These are phyloP conservation scores for Takifugu rubripes DNA, from an alignment of 2,797 vertebrate genomes.

Conservation along the genomic window DNA sequence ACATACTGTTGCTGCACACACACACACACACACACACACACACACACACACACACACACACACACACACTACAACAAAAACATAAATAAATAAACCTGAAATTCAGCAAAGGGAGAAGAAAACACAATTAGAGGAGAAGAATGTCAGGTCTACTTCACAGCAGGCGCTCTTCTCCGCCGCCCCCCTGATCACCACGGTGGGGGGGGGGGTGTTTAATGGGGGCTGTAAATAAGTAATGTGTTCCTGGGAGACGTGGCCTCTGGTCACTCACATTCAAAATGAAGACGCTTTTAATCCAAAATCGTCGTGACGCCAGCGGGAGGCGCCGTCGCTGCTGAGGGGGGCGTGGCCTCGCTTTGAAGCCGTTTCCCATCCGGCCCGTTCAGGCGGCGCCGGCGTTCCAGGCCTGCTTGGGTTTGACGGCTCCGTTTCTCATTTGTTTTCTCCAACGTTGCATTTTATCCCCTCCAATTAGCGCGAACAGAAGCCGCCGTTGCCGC, in stretches of 20 bases:
- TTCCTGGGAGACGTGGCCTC: slow-evolving; percentile 46
- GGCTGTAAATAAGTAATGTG: slow-evolving; percentile 52
- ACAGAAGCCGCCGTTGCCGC: too few relatives aligned
- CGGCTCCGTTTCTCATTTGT: too few relatives aligned
- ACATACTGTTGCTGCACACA: slow-evolving; percentile 47
- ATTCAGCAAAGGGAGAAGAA: slow-evolving; percentile 53
- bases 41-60: slow-evolving; percentile 31
- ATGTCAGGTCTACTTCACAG: slow-evolving; percentile 64
- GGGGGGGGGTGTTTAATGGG: slow-evolving; percentile 61
- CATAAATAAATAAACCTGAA: slow-evolving; percentile 7
- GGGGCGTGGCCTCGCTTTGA: background rate
- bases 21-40: slow-evolving; percentile 29
- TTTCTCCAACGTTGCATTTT: slow-evolving; percentile 3
- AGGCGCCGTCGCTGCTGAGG: background rate
- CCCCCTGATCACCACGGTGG: slow-evolving; percentile 44
- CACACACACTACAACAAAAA: slow-evolving; percentile 27
- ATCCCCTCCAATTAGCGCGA: slow-evolving; percentile 40
- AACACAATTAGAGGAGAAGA: slow-evolving; percentile 72
- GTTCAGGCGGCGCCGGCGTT: too few relatives aligned
- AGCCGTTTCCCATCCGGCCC: background rate
- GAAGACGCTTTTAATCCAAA: slow-evolving; percentile 52
- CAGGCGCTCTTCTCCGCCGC: slow-evolving; percentile 56
- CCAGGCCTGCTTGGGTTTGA: too few relatives aligned
- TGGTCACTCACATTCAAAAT: slow-evolving; percentile 36
- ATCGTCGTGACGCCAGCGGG: slow-evolving; percentile 24